A percentile compares a stretch with the other conserved stretches of the same genome.
Evolutionary conservation across 2,888 invertebrate genomes (phyloP).

Genomic region (Apodemia duryi): DNA sequence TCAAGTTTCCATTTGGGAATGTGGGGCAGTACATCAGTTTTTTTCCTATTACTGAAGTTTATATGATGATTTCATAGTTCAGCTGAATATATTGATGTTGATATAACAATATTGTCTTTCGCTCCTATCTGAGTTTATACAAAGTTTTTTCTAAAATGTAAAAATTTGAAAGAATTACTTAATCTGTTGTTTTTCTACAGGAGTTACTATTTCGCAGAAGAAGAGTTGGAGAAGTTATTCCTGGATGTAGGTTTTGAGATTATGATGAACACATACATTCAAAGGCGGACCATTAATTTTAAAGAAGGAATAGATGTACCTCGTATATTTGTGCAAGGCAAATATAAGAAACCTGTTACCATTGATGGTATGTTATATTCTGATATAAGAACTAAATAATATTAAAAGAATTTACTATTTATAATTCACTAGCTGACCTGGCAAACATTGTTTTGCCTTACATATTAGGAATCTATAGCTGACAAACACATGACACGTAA

Average conservation of each 20-base stretch:
- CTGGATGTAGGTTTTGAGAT: slow-evolving; percentile 84
- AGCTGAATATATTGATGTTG: slow-evolving; percentile 54
- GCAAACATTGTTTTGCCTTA: too few species aligned
- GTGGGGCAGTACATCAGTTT: too few species aligned
- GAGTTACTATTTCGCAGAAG: slow-evolving; percentile 89
- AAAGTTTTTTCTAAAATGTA: neutral
- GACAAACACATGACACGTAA: too few species aligned
- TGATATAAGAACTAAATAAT: neutral
- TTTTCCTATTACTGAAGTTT: too few species aligned
- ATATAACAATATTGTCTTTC: slow-evolving; percentile 31
- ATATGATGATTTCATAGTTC: slow-evolving; percentile 55
- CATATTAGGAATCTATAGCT: too few species aligned
- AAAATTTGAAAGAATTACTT: neutral
- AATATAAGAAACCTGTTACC: slow-evolving; percentile 81
- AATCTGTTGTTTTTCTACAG: slow-evolving; percentile 56
- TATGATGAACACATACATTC: slow-evolving; percentile 86
- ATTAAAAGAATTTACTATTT: too few species aligned
- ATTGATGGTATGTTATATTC: slow-evolving; percentile 36
- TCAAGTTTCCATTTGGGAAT: too few species aligned
- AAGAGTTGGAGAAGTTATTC: slow-evolving; percentile 84
- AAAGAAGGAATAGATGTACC: slow-evolving; percentile 95
- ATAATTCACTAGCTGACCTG: too few species aligned
- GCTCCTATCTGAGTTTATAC: slow-evolving; percentile 45
- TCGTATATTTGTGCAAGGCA: slow-evolving; percentile 95
- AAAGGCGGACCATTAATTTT: slow-evolving; percentile 93